Percentiles rank a stretch among this genome's conserved stretches.
These are phyloP conservation scores for Alviniconcha marisindica DNA, from an alignment of 1,140 invertebrate genomes.

Conservation along the genomic window DNA sequence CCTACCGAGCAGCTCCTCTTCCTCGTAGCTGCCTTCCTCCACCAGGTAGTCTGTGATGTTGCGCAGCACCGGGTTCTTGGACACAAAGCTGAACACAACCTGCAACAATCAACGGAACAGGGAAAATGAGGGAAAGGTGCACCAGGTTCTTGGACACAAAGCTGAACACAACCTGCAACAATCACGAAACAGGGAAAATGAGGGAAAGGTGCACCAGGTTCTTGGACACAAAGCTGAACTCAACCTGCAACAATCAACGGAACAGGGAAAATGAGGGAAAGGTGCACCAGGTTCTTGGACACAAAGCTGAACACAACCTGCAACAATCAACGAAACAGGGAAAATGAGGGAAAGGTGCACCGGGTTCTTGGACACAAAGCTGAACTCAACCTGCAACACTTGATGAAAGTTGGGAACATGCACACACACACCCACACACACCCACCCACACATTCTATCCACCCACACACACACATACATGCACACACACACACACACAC, in stretches of 20 bases:
- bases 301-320: constrained; percentile 67
- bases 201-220: constrained; percentile 86
- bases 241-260: constrained; percentile 26
- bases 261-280: neutral
- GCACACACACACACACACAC: neutral
- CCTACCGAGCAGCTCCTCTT: constrained; percentile 93
- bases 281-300: constrained; percentile 92
- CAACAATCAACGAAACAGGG: constrained; percentile 18
- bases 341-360: constrained; percentile 77
- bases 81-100: constrained; percentile 75
- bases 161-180: constrained; percentile 40
- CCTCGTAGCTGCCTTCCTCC: constrained; percentile 98
- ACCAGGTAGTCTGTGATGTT: constrained; percentile 99
- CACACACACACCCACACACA: neutral
- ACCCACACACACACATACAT: too few relatives aligned
- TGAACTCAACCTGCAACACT: constrained; percentile 39
- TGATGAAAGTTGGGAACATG: too few relatives aligned
- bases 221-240: constrained; percentile 81
- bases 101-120: constrained; percentile 18
- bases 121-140: constrained; percentile 37
- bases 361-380: constrained; percentile 90
- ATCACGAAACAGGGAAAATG: too few relatives aligned
- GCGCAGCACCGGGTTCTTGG: constrained; percentile 95
- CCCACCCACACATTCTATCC: too few relatives aligned
- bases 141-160: constrained; percentile 93